Evolutionary conservation across 2,888 invertebrate genomes (phyloP), one percentile per base, ranked within the genome.

Genomic region (Ectemnius continuus): DNA sequence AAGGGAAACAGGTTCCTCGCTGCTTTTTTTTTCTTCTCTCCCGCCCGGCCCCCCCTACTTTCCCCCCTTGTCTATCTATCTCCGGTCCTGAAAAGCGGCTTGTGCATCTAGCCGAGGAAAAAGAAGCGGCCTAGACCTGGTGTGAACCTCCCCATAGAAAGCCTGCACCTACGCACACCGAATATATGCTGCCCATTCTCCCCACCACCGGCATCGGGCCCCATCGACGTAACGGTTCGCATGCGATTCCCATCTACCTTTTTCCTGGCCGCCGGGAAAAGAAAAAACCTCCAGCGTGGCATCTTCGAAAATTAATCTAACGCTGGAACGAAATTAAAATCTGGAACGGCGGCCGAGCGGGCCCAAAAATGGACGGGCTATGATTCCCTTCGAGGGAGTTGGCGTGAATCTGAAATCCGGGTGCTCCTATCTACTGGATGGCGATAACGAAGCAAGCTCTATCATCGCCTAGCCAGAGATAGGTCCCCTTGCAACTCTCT

Each of bases 1-100:
- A 66, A 73, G 72, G 71, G 74, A 85, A 85, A 85, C 85, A 85
- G 85, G 85, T 85, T 85, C 82, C 36, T 36, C 36, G 36, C 36
- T 36, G 36, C 36, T 36, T 36, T 36, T 36, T 61, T 74, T 61
- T 74, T 46, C 23, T 18, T 8, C 62, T 14, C 5, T 52, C 52
- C 52, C 5, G 16, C 52, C 36, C 4, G 8, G 8, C 11, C 11
- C 36, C 36, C 36, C 36, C 36, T 6, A 11, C 36, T 36, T 6
- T 52, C 52, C 52, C 52, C 52, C 52, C 52, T 2, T 52, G 52
- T 13, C 36, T 36, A 52, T 52, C 52, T 52, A 52, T 16, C 52
- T 52, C 16, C 52, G 16, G 52, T 11, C 64, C 36, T 65, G 47
- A 61, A 75, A 76, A 75, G 61, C 68, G 57, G 76, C 68, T 75